Evolutionary conservation across 2,888 invertebrate genomes (phyloP), one percentile per base, ranked within the genome.

Genomic region (Heliconius charithonia): DNA sequence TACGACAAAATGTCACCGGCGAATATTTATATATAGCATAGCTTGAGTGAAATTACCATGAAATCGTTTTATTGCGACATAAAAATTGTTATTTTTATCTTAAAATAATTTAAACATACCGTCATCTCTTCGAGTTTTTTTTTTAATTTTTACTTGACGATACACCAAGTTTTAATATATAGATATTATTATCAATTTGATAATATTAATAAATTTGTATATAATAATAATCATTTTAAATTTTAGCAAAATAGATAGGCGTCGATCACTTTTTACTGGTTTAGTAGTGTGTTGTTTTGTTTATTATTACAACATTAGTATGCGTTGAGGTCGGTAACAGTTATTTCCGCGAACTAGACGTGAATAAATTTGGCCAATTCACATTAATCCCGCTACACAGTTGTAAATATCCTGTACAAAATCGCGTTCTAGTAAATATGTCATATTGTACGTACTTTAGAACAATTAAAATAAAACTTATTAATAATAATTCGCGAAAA

Each of bases 281-380:
- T 41, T 13, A 37, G 37, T 41, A 25, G 9, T 62, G n/a, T 45
- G n/a, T 59, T 25, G 70, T 70, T 83, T 82, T 84, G 84, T 85
- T 84, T 85, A 85, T 86, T 87, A 87, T 83, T 82, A 83, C 74
- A 81, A 84, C 86, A 92, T 93, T 91, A 88, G 92, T 93, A 93
- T 93, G 90, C 91, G 72, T 83, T 81, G 75, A 78, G 80, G 75
- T 82, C 80, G 80, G 80, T 76, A 73, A 91, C 93, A 89, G 93
- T 92, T 93, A 91, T 85, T 91, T 92, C 91, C 88, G 85, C 85
- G 89, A 91, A 91, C 79, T 92, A 91, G 59, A 9, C 84, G 83
- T 84, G 86, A 86, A 87, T 87, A 87, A 86, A 86, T 81, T 78
- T 59, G 73, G 71, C 73, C 72, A 70, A 79, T 78, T 27, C 67